A percentile compares a stretch with the other conserved stretches of the same genome.
Conservation (phyloP, 1,140 invertebrate species). For the Saccostrea cuccullata region DNA sequence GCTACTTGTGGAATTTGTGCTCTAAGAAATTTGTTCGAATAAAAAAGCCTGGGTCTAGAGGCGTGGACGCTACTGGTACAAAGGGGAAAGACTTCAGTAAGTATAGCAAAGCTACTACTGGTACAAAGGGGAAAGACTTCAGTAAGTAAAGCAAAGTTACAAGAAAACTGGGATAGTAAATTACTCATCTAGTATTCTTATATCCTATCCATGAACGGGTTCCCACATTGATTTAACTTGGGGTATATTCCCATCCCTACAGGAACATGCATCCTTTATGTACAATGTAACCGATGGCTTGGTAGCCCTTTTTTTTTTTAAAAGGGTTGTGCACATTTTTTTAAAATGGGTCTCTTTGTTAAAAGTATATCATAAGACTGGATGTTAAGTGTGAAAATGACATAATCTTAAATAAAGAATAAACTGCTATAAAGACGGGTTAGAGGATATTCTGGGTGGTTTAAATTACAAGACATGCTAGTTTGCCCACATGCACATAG, state of each 20-base stretch:
- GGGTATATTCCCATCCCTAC: neutral
- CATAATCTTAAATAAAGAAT: constrained; percentile 11
- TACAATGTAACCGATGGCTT: neutral
- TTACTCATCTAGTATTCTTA: too few relatives aligned
- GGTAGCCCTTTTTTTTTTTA: neutral
- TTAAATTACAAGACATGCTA: constrained; percentile 10
- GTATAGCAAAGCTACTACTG: neutral
- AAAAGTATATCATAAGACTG: neutral
- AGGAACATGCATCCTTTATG: neutral
- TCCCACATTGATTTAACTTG: too few relatives aligned
- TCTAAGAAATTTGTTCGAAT: constrained; percentile 4
- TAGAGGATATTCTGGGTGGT: constrained; percentile 10
- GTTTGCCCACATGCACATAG: constrained; percentile 9
- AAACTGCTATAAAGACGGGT: neutral
- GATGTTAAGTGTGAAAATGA: constrained; percentile 9
- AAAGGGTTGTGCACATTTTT: neutral
- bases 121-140: neutral
- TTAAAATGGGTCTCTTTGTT: neutral
- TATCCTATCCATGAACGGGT: too few relatives aligned
- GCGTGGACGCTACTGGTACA: neutral
- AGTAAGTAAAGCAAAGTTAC: neutral
- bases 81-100: neutral
- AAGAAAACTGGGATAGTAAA: neutral
- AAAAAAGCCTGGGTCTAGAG: neutral
- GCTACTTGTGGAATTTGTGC: constrained; percentile 12